Conservation (phyloP, 2,797 vertebrate genomes). For the Cyprinodon diabolis region DNA sequence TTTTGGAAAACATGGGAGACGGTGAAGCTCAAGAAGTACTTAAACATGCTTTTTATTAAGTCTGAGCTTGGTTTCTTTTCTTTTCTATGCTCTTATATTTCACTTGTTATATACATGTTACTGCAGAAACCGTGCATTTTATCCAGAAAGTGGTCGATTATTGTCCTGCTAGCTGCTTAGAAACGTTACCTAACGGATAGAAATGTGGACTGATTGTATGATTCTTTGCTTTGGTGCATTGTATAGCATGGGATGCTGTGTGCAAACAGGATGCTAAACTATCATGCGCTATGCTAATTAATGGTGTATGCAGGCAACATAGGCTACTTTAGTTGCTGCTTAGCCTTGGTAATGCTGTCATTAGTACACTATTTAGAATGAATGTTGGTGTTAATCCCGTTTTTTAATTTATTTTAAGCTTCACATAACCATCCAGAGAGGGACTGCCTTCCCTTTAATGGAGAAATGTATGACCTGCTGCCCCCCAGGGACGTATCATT, state of each 20-base stretch:
- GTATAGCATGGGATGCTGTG: background rate
- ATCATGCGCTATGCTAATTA: background rate
- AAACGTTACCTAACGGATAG: background rate
- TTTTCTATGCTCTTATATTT: background rate
- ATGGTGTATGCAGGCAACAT: too few relatives aligned
- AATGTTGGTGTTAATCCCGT: background rate
- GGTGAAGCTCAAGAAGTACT: background rate
- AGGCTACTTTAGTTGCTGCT: background rate
- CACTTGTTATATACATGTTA: too few relatives aligned
- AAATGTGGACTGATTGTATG: background rate
- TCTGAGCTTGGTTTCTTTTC: background rate
- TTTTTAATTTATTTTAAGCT: constrained; percentile 3
- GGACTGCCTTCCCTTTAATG: constrained; percentile 6
- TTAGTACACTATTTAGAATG: background rate
- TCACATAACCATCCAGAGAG: constrained; percentile 32
- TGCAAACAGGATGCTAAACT: background rate
- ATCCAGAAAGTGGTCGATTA: background rate
- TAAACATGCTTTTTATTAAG: background rate
- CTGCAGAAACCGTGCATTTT: background rate
- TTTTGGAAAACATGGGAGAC: background rate
- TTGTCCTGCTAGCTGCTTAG: background rate
- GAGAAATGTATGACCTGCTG: constrained; percentile 36
- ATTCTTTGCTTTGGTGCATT: background rate
- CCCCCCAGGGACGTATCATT: constrained; percentile 22
- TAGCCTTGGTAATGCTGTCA: background rate